Base-by-base conservation (phyloP, 2,888 invertebrate species). In the Lordiphosa andalusiaca region DNA sequence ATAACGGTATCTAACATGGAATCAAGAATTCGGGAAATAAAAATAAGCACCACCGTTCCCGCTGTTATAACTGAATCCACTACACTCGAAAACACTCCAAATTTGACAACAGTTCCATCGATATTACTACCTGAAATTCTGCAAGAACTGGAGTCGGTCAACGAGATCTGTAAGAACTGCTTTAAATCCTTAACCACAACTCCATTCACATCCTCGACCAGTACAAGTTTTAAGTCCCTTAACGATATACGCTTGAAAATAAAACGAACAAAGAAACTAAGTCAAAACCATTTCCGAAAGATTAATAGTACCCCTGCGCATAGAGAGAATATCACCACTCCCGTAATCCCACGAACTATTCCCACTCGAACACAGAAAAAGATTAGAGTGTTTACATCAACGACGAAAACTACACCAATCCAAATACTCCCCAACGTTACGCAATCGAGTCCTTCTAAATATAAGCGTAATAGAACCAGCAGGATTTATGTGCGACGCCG, bases 401-500 rank as follows among this genome's bases (percentile, higher is more conserved):
- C 30, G 5, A 63, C 64, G 4, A 63, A 46, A 50, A 63, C 50
- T 12, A 41, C 49, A 10, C 64, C 55, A 7, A 7, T 13, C 9
- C 36, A 46, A 37, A 47, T 30, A 46, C 13, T 44, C 6, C 19
- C 30, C 1, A 63, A 55, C 36, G 30, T 39, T 1, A 63, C 64
- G 3, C 42, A 35, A 16, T 3, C 37, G 0, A 41, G 6, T 21
- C 54, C 49, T 9, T 2, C 30, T 0, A 46, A 50, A 25, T 3
- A 6, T 7, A 64, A 63, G 33, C 25, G 46, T 10, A 63, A 63
- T n/a, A 63, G 63, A 12, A 39, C 62, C 2, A 55, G 50, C 25
- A 36, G 62, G 19, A 54, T 63, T 9, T 63, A 50, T 19, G 39
- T 64, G 16, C 46, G 62, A 21, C 50, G 62, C 9, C 55, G 55